These are phyloP conservation scores for Drosophila seclusa DNA, from an alignment of 2,888 invertebrate genomes.

Conservation along the genomic window DNA sequence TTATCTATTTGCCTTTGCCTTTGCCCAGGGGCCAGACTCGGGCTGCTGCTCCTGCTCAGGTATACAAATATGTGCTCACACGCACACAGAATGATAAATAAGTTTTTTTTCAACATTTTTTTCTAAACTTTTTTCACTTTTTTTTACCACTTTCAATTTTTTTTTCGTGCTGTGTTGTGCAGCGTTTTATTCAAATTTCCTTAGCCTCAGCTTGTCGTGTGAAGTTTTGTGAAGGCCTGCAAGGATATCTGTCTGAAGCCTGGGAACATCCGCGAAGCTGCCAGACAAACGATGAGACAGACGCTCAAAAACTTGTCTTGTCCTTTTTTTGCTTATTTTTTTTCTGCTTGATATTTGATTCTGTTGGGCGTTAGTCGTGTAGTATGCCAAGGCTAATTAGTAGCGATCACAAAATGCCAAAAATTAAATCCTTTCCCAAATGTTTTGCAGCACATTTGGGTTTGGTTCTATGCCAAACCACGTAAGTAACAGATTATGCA, in stretches of 20 bases:
- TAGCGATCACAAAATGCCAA: conserved; percentile 7
- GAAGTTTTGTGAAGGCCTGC: conserved; percentile 56
- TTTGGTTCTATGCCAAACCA: conserved; percentile 37
- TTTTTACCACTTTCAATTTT: conserved; percentile 81
- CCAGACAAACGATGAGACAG: conserved; percentile 28
- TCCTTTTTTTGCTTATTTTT: neutral
- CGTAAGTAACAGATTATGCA: conserved; percentile 50
- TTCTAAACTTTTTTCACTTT: conserved; percentile 74
- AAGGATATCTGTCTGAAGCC: conserved; percentile 61
- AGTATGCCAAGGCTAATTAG: conserved; percentile 53
- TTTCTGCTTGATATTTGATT: conserved; percentile 58
- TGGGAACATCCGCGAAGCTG: conserved; percentile 73
- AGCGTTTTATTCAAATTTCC: conserved; percentile 73
- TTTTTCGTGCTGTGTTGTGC: conserved; percentile 60
- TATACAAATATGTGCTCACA: conserved; percentile 54
- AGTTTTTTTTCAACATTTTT: conserved; percentile 72
- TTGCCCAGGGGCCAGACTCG: conserved; percentile 39
- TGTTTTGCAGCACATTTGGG: conserved; percentile 17
- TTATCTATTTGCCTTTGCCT: conserved; percentile 79
- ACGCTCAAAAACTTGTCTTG: conserved; percentile 33
- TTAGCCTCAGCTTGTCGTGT: conserved; percentile 62
- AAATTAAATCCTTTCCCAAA: conserved; percentile 7
- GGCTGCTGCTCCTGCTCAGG: conserved; percentile 41
- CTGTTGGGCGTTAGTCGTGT: conserved; percentile 31
- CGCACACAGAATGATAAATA: conserved; percentile 73